Conservation (phyloP, 2,797 vertebrate genomes). For the Potorous gilbertii region DNA sequence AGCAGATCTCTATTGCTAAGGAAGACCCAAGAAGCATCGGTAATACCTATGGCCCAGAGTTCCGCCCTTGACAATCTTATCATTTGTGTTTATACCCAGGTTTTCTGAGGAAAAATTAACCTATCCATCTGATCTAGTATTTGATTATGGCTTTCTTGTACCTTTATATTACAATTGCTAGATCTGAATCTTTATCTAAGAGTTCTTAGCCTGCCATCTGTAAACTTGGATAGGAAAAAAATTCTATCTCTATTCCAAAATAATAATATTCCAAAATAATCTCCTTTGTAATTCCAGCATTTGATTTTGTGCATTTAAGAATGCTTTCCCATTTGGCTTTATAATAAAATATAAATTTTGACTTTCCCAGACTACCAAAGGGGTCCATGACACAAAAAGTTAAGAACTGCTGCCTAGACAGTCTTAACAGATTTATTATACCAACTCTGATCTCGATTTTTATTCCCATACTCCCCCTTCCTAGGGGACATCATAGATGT, state of each 20-base stretch:
- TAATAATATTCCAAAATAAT: background rate
- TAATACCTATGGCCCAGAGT: background rate
- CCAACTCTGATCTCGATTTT: background rate
- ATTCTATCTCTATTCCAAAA: background rate
- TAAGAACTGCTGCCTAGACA: background rate
- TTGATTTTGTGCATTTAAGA: background rate
- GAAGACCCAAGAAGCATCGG: background rate
- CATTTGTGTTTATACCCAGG: background rate
- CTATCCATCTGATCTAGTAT: background rate
- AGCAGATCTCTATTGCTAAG: background rate
- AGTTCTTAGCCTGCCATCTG: background rate
- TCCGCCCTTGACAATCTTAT: background rate
- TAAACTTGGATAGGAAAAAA: background rate
- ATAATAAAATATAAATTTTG: background rate
- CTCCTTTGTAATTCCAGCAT: background rate
- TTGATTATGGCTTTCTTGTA: background rate
- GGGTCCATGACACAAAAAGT: background rate
- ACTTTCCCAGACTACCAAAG: background rate
- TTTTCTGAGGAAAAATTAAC: background rate
- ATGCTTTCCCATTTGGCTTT: background rate
- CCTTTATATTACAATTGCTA: background rate
- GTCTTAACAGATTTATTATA: background rate
- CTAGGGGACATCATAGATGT: background rate
- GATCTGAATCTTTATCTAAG: background rate
- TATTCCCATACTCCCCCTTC: background rate